Evolutionary conservation across 1,140 invertebrate species (phyloP).

Genomic region (Aphelinus atriplicis): DNA sequence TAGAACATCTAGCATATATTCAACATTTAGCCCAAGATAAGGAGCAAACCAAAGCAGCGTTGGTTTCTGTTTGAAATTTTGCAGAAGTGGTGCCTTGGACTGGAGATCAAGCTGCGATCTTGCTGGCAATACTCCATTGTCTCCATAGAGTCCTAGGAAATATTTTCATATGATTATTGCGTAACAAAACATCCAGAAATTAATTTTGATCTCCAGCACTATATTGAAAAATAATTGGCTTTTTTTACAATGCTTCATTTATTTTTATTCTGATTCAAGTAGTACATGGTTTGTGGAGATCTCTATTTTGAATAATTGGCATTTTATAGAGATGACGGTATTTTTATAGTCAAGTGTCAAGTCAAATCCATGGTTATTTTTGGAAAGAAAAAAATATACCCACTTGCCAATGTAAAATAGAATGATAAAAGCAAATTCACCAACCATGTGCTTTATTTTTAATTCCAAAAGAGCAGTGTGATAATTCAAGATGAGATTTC

Average conservation of each 20-base stretch:
- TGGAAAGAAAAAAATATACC: background rate
- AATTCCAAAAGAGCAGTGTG: background rate
- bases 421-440: background rate
- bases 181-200: no score
- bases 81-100: constrained; percentile 59
- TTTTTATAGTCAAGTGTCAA: no score
- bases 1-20: constrained; percentile 78
- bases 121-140: constrained; percentile 82
- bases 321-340: no score
- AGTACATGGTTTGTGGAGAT: no score
- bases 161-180: no score
- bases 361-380: background rate
- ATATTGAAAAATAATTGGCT: no score
- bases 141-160: constrained; percentile 78
- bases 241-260: no score
- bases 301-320: no score
- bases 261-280: no score
- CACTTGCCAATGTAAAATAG: background rate
- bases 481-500: no score
- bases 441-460: background rate
- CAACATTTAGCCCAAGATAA: constrained; percentile 73
- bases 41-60: constrained; percentile 78
- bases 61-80: constrained; percentile 73
- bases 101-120: constrained; percentile 70
- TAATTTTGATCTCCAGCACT: no score